Evolutionary conservation across 2,888 invertebrate genomes (phyloP).

Genomic region (Pomacea canaliculata): DNA sequence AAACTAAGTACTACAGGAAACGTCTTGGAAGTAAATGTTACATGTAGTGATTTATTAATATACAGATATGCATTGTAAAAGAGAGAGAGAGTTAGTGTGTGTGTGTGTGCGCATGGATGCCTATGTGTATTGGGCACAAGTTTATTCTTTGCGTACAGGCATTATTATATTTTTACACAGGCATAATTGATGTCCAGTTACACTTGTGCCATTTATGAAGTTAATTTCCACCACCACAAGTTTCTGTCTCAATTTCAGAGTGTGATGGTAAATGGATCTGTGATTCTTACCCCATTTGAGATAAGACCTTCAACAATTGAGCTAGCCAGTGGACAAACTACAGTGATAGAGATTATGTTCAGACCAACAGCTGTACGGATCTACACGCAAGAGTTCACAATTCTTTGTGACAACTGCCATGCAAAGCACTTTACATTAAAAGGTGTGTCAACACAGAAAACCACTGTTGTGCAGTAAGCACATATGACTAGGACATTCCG

Average conservation of each 20-base stretch:
- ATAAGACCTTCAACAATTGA: constrained; percentile 67
- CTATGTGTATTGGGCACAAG: background rate
- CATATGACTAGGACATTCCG: too few species aligned
- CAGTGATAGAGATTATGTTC: constrained; percentile 65
- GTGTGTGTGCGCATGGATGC: background rate
- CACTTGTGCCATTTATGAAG: too few species aligned
- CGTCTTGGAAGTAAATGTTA: too few species aligned
- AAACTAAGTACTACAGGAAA: too few species aligned
- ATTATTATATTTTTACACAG: background rate
- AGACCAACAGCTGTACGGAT: constrained; percentile 53
- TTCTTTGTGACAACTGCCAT: constrained; percentile 70
- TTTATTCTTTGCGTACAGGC: background rate
- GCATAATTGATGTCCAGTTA: too few species aligned
- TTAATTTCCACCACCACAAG: background rate
- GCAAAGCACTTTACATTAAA: constrained; percentile 61
- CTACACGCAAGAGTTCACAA: constrained; percentile 59
- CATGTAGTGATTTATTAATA: too few species aligned
- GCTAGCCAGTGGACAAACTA: constrained; percentile 53
- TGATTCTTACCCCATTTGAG: constrained; percentile 64
- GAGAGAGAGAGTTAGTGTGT: background rate
- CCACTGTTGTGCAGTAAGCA: background rate
- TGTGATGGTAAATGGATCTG: constrained; percentile 51
- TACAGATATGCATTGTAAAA: background rate
- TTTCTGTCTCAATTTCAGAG: constrained; percentile 42
- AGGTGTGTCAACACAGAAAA: constrained; percentile 45